phyloP scores from a whole-genome alignment of 2,113 vertebrate species.

The Psittacara wagleri region DNA sequence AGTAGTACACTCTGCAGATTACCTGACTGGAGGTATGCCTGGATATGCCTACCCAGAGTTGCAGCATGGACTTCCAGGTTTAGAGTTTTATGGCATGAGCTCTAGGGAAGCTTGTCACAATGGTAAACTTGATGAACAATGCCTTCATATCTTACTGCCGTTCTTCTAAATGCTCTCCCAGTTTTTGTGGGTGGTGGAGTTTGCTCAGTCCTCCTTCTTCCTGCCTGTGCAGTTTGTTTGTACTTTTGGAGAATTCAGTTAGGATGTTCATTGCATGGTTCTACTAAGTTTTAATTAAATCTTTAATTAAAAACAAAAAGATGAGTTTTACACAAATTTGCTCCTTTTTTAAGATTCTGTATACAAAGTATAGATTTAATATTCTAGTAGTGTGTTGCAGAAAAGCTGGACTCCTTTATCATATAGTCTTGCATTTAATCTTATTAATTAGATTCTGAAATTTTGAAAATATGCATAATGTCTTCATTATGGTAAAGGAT shows the following conservation, averaged over 20 bases:
- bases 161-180: background rate
- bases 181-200: background rate
- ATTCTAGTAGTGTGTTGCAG: background rate
- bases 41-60: background rate
- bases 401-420: background rate
- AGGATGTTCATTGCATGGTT: background rate
- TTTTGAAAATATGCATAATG: background rate
- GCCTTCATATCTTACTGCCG: background rate
- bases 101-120: background rate
- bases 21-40: background rate
- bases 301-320: background rate
- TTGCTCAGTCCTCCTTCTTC: background rate
- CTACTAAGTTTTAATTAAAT: background rate
- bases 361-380: background rate
- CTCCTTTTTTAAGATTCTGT: background rate
- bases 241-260: background rate
- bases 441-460: background rate
- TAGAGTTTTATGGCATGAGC: background rate
- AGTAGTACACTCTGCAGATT: background rate
- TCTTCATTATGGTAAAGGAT: background rate
- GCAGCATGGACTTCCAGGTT: background rate
- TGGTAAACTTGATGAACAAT: background rate
- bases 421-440: background rate
- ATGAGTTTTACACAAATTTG: background rate
- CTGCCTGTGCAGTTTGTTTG: background rate